These are phyloP conservation scores for Globodera ellingtonae DNA, from an alignment of 1,140 invertebrate species.

Conservation along the genomic window DNA sequence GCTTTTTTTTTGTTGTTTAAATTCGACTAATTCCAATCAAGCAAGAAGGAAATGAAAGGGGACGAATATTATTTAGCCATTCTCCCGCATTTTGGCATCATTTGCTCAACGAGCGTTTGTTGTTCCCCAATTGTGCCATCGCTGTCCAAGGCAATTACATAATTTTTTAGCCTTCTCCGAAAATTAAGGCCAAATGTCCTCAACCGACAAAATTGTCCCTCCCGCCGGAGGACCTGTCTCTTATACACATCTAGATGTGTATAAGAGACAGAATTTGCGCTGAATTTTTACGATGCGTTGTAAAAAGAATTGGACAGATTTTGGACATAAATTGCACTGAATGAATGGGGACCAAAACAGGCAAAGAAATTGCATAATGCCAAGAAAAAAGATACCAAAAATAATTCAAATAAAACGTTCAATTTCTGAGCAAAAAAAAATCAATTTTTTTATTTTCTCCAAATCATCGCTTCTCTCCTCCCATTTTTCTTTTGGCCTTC, in stretches of 20 bases:
- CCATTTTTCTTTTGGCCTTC: not conserved
- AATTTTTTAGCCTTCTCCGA: not conserved
- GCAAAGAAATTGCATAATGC: too few relatives aligned
- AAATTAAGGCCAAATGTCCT: slow-evolving; percentile 16
- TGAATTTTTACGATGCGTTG: not conserved
- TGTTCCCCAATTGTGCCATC: not conserved
- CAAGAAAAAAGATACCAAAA: too few relatives aligned
- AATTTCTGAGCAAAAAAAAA: too few relatives aligned
- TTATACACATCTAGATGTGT: too few relatives aligned
- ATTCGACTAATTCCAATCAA: too few relatives aligned
- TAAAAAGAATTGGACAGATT: not conserved
- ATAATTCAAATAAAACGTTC: too few relatives aligned
- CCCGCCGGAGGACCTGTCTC: not conserved
- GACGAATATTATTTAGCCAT: not conserved
- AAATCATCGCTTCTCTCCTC: not conserved
- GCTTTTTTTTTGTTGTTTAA: too few relatives aligned
- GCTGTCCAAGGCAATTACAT: slow-evolving; percentile 9
- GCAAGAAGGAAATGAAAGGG: not conserved
- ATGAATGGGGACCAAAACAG: too few relatives aligned
- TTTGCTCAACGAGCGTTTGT: not conserved
- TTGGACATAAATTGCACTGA: too few relatives aligned
- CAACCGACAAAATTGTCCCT: slow-evolving; percentile 1
- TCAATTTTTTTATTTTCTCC: not conserved
- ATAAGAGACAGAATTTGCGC: not conserved
- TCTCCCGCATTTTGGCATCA: not conserved